Evolutionary conservation across 2,797 vertebrate genomes (phyloP).

Genomic region (Brachyrhaphis roseni): DNA sequence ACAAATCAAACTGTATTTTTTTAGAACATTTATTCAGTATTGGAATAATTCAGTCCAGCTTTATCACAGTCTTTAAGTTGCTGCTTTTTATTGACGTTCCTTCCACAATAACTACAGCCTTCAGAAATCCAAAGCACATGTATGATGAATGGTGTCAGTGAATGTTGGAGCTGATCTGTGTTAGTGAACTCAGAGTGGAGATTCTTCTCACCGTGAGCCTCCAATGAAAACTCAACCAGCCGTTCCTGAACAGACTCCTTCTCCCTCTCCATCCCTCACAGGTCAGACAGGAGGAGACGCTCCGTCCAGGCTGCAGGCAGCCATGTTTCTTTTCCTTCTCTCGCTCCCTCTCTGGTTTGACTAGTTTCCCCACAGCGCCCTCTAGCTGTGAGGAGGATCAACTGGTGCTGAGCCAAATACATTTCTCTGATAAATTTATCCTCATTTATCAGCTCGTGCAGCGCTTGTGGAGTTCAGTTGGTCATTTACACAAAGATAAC

Average conservation of each 20-base stretch:
- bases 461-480: no score
- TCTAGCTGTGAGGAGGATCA: neutral
- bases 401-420: neutral
- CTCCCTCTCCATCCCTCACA: neutral
- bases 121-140: neutral
- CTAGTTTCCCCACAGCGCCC: neutral
- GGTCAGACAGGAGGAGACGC: neutral
- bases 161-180: neutral
- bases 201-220: conserved; percentile 74
- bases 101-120: neutral
- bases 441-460: neutral
- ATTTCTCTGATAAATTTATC: no score
- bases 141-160: neutral
- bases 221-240: conserved; percentile 66
- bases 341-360: neutral
- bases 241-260: conserved; percentile 51
- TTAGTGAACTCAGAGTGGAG: neutral
- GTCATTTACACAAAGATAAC: no score
- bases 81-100: neutral
- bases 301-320: neutral
- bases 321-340: neutral
- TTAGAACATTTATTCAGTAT: neutral
- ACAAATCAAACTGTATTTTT: neutral
- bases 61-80: neutral
- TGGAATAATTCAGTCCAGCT: neutral